Evolutionary conservation across 1,140 invertebrate genomes (phyloP).

Genomic region (Cyrtorhinus lividipennis): DNA sequence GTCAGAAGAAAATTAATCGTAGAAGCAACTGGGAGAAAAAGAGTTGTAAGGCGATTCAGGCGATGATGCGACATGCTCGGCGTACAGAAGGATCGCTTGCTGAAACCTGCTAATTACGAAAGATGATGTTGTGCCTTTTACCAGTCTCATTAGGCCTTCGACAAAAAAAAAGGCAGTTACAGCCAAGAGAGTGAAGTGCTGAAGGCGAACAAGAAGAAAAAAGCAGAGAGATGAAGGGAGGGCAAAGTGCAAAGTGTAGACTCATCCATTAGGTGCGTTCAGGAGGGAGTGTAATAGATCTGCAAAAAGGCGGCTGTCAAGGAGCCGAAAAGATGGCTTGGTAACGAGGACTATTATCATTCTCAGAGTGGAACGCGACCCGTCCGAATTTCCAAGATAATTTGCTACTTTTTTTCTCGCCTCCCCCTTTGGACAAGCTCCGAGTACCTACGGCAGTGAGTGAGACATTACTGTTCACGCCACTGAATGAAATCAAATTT

Average conservation of each 20-base stretch:
- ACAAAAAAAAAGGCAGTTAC: background rate
- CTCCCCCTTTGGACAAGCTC: too few species aligned
- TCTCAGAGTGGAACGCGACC: background rate
- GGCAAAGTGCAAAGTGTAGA: constrained; percentile 5
- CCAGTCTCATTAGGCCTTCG: background rate
- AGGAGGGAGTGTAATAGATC: background rate
- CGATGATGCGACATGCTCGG: too few species aligned
- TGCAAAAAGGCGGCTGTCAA: background rate
- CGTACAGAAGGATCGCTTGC: background rate
- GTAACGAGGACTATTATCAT: background rate
- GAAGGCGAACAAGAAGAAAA: background rate
- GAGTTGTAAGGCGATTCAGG: background rate
- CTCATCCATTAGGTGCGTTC: background rate
- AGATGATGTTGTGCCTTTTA: background rate
- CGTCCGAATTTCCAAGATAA: background rate
- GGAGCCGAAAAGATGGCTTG: background rate
- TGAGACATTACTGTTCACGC: too few species aligned
- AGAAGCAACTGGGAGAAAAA: background rate
- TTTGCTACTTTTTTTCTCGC: background rate
- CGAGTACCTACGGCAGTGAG: too few species aligned
- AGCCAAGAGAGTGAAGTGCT: background rate
- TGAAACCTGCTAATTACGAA: background rate
- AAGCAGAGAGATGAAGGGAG: background rate
- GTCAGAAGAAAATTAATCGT: background rate
- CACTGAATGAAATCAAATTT: too few species aligned